These are phyloP conservation scores for Mungos mungo DNA, from an alignment of 2,113 vertebrate species.

Conservation along the genomic window DNA sequence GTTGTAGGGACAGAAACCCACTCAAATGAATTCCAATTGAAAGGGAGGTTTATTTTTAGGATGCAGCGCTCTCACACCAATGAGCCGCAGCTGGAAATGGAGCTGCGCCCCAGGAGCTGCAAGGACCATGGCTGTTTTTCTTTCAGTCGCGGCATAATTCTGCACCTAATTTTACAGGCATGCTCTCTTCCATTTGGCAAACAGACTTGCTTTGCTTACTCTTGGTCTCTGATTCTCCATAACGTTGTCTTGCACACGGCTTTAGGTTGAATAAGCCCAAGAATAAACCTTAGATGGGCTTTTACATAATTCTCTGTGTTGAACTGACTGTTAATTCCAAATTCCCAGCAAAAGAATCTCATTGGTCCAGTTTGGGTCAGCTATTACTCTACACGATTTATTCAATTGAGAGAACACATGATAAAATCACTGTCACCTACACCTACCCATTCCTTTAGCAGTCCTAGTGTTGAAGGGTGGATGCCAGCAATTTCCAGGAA, in stretches of 20 bases:
- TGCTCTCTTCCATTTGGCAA: neutral
- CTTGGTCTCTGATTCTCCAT: neutral
- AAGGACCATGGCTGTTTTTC: neutral
- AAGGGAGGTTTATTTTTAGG: conserved; percentile 31
- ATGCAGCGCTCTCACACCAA: neutral
- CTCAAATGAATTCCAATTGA: conserved; percentile 3
- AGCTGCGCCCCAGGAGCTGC: neutral
- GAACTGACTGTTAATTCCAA: neutral
- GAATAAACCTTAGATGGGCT: neutral
- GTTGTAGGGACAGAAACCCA: neutral
- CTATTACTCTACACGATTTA: neutral
- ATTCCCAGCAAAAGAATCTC: neutral
- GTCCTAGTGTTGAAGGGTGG: neutral
- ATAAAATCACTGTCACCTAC: neutral
- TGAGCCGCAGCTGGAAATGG: neutral
- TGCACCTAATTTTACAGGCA: neutral
- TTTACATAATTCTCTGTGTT: neutral
- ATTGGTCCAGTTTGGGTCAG: neutral
- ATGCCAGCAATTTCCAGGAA: neutral
- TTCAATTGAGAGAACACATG: neutral
- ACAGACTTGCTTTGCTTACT: neutral
- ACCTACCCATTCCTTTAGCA: neutral
- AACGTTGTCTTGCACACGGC: neutral
- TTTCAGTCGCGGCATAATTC: neutral
- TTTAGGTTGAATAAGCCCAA: neutral